Conservation (phyloP, 2,888 invertebrate genomes). For the Andrena flavipes region DNA sequence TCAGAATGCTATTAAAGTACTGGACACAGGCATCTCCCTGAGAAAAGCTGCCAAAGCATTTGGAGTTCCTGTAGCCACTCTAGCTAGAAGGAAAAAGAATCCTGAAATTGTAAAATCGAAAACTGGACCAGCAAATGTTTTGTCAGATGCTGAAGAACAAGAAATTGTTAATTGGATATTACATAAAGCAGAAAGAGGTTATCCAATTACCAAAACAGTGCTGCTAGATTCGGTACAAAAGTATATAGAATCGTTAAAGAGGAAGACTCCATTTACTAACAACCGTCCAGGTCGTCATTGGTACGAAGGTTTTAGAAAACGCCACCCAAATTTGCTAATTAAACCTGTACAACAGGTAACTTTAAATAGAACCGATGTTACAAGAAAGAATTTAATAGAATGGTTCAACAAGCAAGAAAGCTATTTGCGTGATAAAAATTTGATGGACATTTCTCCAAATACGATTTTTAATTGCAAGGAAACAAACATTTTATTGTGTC, state of each 20-base stretch:
- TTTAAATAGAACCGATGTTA: background rate
- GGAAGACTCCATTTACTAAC: background rate
- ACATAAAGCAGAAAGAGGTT: background rate
- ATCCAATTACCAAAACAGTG: background rate
- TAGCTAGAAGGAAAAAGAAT: background rate
- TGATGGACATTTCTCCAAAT: background rate
- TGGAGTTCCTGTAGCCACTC: background rate
- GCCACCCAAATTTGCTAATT: background rate
- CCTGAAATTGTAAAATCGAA: background rate
- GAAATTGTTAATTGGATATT: background rate
- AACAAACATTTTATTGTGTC: background rate
- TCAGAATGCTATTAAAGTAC: background rate
- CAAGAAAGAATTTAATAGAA: too few species aligned
- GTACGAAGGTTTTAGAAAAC: background rate
- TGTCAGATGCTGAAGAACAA: background rate
- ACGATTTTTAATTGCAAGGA: background rate
- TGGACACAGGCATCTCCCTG: background rate
- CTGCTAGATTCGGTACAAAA: background rate
- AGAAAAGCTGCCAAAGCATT: background rate
- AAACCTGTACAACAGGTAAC: background rate
- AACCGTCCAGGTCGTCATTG: background rate
- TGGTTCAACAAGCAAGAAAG: too few species aligned
- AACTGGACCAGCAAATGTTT: background rate
- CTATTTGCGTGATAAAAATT: too few species aligned
- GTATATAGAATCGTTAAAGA: background rate